Conservation (phyloP, 92 coral and sea anemone genomes). For the Parazoanthus swiftii region DNA sequence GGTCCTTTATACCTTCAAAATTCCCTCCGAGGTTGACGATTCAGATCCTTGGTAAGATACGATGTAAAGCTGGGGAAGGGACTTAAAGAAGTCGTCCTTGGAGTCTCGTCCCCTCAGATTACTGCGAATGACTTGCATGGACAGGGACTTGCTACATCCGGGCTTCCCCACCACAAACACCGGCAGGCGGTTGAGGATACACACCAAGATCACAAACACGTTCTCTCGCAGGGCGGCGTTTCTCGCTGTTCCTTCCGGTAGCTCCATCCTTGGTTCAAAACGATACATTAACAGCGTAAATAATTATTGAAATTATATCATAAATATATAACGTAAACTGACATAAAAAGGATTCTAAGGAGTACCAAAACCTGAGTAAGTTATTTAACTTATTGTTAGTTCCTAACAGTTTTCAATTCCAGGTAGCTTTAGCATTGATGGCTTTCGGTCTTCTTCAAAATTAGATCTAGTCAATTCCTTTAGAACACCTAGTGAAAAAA, state of each 20-base stretch:
- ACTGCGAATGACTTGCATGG: slow-evolving; percentile 56
- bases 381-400: no score
- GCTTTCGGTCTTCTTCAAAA: no score
- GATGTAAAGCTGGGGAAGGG: slow-evolving; percentile 46
- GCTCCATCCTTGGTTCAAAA: slow-evolving; percentile 36
- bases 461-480: no score
- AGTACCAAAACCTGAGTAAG: no score
- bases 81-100: slow-evolving; percentile 43
- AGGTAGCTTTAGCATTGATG: no score
- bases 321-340: no score
- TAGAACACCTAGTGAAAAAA: no score
- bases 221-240: slow-evolving; percentile 54
- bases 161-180: slow-evolving; percentile 57
- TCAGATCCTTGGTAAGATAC: slow-evolving; percentile 53
- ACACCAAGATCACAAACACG: slow-evolving; percentile 52
- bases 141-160: slow-evolving; percentile 48
- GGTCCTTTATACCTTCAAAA: slow-evolving; percentile 37
- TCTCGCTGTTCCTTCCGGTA: slow-evolving; percentile 50
- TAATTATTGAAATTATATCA: no score
- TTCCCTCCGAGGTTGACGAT: slow-evolving; percentile 56
- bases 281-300: no score
- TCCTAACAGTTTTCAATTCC: no score
- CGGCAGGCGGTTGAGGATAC: slow-evolving; percentile 48
- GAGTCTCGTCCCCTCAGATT: slow-evolving; percentile 28
- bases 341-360: no score